Percentiles rank a stretch among this genome's conserved stretches.
These are phyloP conservation scores for Temnothorax rugatulus DNA, from an alignment of 2,888 invertebrate species.

Conservation along the genomic window DNA sequence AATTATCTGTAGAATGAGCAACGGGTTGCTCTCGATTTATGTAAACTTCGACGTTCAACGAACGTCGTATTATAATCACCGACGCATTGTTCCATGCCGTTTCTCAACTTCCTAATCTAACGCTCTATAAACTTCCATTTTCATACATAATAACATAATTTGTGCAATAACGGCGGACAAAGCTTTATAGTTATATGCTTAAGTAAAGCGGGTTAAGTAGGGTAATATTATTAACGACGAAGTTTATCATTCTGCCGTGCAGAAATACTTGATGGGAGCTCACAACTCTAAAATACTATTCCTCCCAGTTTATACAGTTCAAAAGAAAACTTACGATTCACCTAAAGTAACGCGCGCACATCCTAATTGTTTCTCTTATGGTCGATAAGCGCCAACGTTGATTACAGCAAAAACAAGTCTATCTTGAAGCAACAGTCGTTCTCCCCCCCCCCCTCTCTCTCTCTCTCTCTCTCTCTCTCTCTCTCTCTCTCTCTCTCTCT, in stretches of 20 bases:
- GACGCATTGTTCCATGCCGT: constrained; percentile 45
- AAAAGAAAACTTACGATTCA: constrained; percentile 44
- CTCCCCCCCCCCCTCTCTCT: neutral
- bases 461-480: neutral
- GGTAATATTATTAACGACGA: constrained; percentile 64
- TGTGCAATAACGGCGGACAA: constrained; percentile 70
- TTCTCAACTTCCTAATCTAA: constrained; percentile 29
- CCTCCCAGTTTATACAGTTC: neutral
- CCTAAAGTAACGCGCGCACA: constrained; percentile 14
- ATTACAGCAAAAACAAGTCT: constrained; percentile 46
- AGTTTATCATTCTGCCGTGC: constrained; percentile 67
- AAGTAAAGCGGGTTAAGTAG: constrained; percentile 67
- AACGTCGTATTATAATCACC: constrained; percentile 59
- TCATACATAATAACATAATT: constrained; percentile 76
- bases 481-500: neutral
- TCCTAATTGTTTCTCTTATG: constrained; percentile 39
- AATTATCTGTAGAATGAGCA: neutral
- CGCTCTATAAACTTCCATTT: constrained; percentile 47
- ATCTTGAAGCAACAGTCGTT: constrained; percentile 25
- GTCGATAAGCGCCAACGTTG: constrained; percentile 39
- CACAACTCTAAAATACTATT: neutral
- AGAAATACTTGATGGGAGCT: constrained; percentile 41
- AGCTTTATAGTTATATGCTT: constrained; percentile 70
- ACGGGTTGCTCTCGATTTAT: neutral
- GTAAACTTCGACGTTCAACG: constrained; percentile 24